Percentiles rank a stretch among this genome's conserved stretches.
Conservation (phyloP, 37 sponge, comb jelly and placozoan genomes). For the Haliclona indistincta region DNA sequence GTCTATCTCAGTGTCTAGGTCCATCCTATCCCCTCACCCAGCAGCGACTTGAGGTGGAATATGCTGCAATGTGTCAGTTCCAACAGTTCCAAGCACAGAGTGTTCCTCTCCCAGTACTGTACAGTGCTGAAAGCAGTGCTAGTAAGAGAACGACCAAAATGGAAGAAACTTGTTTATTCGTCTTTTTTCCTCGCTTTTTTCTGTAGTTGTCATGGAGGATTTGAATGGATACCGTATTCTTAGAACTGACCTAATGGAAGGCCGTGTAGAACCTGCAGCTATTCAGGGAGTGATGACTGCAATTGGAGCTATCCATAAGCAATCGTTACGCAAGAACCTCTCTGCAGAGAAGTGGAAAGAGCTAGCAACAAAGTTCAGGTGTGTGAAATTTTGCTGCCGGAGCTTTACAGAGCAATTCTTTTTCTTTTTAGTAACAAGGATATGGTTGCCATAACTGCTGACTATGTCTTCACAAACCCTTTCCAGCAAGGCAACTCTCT, state of each 20-base stretch:
- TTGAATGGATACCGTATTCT: neutral
- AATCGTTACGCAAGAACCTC: too few relatives aligned
- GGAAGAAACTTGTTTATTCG: neutral
- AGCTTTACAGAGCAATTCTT: neutral
- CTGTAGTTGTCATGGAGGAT: conserved; percentile 23
- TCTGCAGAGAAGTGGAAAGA: too few relatives aligned
- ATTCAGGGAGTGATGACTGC: neutral
- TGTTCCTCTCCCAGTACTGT: conserved; percentile 12
- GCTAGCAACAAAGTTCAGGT: too few relatives aligned
- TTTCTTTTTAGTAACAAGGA: neutral
- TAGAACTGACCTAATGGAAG: conserved; percentile 8
- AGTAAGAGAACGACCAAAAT: neutral
- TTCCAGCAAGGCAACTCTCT: conserved; percentile 3
- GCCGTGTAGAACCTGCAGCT: conserved; percentile 5
- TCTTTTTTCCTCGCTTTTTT: neutral
- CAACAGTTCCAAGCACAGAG: neutral
- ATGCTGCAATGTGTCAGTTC: neutral
- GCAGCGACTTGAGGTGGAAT: conserved; percentile 13
- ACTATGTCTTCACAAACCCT: conserved; percentile 12
- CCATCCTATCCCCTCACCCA: conserved; percentile 22
- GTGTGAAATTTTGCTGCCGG: neutral
- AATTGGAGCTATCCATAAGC: neutral
- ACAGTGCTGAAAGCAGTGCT: neutral
- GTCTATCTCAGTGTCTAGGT: conserved; percentile 12
- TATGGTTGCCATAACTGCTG: conserved; percentile 12